Evolutionary conservation across 2,888 invertebrate species (phyloP).

Genomic region (Anoncus sp.): DNA sequence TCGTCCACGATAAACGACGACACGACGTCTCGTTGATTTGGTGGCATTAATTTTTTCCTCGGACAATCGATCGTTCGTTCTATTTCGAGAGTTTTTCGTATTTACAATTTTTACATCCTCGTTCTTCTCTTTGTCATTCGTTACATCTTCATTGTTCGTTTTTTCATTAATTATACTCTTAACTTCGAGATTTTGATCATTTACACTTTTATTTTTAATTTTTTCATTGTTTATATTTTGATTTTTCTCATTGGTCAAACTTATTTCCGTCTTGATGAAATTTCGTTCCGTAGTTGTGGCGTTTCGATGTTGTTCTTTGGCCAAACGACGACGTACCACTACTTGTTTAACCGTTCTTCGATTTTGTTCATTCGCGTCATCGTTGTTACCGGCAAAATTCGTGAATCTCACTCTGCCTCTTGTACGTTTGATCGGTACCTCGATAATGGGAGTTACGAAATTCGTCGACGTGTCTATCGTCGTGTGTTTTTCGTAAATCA

Average conservation of each 20-base stretch:
- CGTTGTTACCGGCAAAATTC: constrained; percentile 35
- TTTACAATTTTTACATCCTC: neutral
- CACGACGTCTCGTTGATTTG: constrained; percentile 47
- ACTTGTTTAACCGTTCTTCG: constrained; percentile 52
- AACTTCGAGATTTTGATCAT: neutral
- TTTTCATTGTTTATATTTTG: neutral
- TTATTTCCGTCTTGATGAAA: neutral
- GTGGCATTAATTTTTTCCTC: constrained; percentile 19
- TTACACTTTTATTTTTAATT: neutral
- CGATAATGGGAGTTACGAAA: neutral
- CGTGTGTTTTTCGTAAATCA: constrained; percentile 8
- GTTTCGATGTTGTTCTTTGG: constrained; percentile 19
- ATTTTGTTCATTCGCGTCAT: constrained; percentile 18
- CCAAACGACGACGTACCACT: constrained; percentile 57
- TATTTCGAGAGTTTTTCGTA: neutral
- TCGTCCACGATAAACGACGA: constrained; percentile 57
- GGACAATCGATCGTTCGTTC: constrained; percentile 1
- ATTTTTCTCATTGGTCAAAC: neutral
- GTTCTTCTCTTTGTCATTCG: neutral
- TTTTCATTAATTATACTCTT: neutral
- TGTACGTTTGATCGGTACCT: constrained; percentile 20
- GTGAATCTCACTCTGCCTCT: constrained; percentile 55
- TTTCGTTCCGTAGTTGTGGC: neutral
- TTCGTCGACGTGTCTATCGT: constrained; percentile 8
- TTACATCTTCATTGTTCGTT: neutral